These are phyloP conservation scores for Heteromurus nitidus DNA, from an alignment of 2,888 invertebrate species.

Conservation along the genomic window DNA sequence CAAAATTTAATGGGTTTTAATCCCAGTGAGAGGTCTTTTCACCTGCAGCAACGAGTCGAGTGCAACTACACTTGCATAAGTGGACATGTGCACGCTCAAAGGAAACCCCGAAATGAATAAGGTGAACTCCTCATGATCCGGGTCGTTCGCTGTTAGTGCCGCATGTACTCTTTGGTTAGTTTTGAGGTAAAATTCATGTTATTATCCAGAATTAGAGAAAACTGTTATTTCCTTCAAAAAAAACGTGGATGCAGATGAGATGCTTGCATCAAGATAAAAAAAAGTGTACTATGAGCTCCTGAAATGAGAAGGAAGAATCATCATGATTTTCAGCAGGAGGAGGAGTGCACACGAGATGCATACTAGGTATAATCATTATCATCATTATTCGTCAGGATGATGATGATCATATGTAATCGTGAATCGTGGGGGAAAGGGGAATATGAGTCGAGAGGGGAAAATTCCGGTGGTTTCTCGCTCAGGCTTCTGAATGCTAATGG, in stretches of 20 bases:
- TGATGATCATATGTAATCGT: constrained; percentile 32
- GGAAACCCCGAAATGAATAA: too few relatives aligned
- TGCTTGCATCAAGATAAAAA: background rate
- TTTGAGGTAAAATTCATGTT: constrained; percentile 42
- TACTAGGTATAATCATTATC: background rate
- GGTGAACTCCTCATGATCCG: too few relatives aligned
- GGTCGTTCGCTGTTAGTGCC: too few relatives aligned
- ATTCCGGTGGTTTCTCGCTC: constrained; percentile 53
- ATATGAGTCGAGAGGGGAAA: constrained; percentile 22
- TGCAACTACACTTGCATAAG: constrained; percentile 36
- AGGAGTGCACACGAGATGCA: too few relatives aligned
- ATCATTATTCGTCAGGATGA: constrained; percentile 14
- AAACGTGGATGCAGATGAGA: background rate
- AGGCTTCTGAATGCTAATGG: constrained; percentile 63
- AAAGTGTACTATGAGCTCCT: too few relatives aligned
- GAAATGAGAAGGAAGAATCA: background rate
- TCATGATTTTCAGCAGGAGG: background rate
- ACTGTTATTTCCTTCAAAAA: too few relatives aligned
- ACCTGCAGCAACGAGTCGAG: constrained; percentile 26
- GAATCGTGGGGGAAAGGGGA: constrained; percentile 11
- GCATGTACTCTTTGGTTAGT: constrained; percentile 17
- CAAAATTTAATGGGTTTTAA: constrained; percentile 60
- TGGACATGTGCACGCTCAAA: constrained; percentile 13
- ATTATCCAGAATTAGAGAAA: too few relatives aligned
- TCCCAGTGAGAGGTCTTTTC: constrained; percentile 56